phyloP scores from a whole-genome alignment of 2,797 vertebrate species.

The Taenioides sp. region DNA sequence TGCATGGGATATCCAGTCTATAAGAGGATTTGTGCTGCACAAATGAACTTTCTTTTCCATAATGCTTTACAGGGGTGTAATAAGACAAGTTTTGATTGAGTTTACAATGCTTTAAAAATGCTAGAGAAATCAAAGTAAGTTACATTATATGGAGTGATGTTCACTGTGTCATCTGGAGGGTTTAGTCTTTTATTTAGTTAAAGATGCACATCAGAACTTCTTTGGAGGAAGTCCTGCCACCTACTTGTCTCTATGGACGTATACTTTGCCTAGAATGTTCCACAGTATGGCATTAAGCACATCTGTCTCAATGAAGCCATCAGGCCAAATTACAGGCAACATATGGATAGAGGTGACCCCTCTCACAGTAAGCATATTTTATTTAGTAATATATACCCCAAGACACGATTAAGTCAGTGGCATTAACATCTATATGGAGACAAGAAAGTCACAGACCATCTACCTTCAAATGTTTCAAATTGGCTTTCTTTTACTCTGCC shows the following conservation, averaged over 20 bases:
- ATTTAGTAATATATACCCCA: not conserved
- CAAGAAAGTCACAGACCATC: not conserved
- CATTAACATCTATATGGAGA: not conserved
- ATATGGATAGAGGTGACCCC: not conserved
- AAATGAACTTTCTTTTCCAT: constrained; percentile 7
- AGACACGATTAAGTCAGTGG: too few species aligned
- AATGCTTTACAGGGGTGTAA: not conserved
- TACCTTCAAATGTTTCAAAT: not conserved
- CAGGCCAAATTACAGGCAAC: not conserved
- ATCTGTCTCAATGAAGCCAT: not conserved
- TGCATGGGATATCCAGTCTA: constrained; percentile 15
- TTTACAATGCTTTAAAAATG: not conserved
- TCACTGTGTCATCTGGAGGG: not conserved
- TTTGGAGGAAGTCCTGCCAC: not conserved
- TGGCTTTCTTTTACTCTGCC: constrained; percentile 11
- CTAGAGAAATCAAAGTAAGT: not conserved
- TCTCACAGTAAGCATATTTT: not conserved
- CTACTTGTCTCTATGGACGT: not conserved
- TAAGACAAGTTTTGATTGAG: not conserved
- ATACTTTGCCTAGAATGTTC: not conserved
- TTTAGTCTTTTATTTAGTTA: not conserved
- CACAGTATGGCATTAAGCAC: not conserved
- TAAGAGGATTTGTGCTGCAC: constrained; percentile 8
- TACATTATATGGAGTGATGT: not conserved
- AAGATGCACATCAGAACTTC: too few species aligned